Evolutionary conservation across 1,140 invertebrate species (phyloP), one percentile per base, ranked within the genome.

Genomic region (Neodiprion fabricii): DNA sequence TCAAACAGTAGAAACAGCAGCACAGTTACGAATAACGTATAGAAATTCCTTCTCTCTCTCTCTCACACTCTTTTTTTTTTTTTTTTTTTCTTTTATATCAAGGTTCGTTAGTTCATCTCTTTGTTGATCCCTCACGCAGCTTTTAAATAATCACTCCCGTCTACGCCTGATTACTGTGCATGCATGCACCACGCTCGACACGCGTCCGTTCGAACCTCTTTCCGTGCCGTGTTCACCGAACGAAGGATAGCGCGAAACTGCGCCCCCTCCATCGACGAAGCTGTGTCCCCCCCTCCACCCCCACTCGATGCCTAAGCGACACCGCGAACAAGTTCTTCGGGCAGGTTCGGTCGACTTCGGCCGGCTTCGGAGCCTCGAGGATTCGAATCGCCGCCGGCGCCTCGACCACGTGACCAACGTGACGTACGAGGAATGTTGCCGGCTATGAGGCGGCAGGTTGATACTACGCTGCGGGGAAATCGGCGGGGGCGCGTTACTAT

Each of bases 171-270:
- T 40, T 40, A 40, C 1, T 40, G 53, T 61, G n/a, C 53, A 17
- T 12, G 53, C 11, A 61, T 40, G 28, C 28, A 61, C 53, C 53
- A 61, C 53, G 53, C 53, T 61, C 11, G 53, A 61, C n/a, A 61
- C 11, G 28, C 28, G 53, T 61, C 53, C 76, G 21, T 67, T 74
- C 53, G 28, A 70, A 49, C 65, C 74, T 53, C 5, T 70, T 71
- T 47, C 47, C 12, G 61, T 73, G 4, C 10, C 80, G 81, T 84
- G 80, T 79, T 78, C 76, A 78, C 82, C 78, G 78, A 78, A 79
- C 83, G 81, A 76, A 84, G 81, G 84, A 83, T 84, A 74, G 83
- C 81, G 84, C 83, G 81, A 77, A 80, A 85, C 84, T 85, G 83
- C 83, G 83, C 83, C 82, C 80, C 83, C 80, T 80, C 81, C 83